These are phyloP conservation scores for Muntiacus muntjak DNA, from an alignment of 2,113 vertebrate genomes.

Conservation along the genomic window DNA sequence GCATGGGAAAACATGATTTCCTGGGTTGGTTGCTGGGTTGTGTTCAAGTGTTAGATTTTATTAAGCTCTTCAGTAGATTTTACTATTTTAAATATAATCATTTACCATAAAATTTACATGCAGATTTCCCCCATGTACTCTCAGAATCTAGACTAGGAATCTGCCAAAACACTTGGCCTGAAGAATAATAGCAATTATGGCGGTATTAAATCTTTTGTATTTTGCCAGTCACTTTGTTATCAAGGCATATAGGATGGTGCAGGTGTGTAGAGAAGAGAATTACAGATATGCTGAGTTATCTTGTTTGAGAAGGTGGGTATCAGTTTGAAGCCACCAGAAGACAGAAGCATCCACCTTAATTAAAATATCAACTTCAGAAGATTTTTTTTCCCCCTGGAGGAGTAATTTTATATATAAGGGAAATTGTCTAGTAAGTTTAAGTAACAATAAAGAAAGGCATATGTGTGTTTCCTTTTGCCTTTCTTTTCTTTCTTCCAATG, in stretches of 20 bases:
- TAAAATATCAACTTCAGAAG: slow-evolving; percentile 27
- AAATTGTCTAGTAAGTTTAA: slow-evolving; percentile 29
- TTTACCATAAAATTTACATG: slow-evolving; percentile 1
- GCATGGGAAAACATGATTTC: neutral
- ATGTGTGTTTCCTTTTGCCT: neutral
- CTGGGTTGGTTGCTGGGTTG: neutral
- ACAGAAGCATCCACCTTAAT: slow-evolving; percentile 32
- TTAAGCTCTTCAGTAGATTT: neutral
- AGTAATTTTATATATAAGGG: slow-evolving; percentile 40
- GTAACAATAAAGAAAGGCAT: slow-evolving; percentile 10
- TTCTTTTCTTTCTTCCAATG: neutral
- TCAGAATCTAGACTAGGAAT: slow-evolving; percentile 37
- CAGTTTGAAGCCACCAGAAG: neutral
- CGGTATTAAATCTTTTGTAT: neutral
- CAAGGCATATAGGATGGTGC: neutral
- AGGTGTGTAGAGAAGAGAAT: neutral
- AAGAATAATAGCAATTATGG: slow-evolving; percentile 15
- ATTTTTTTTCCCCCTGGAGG: neutral
- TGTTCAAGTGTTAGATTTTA: neutral
- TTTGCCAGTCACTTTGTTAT: slow-evolving; percentile 21
- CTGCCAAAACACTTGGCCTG: slow-evolving; percentile 1
- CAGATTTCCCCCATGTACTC: neutral
- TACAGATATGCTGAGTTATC: neutral
- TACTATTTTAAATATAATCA: slow-evolving; percentile 7
- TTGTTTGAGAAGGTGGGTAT: neutral